Base-by-base conservation (phyloP, 2,797 vertebrate genomes). In the Helicolenus hilgendorfi region DNA sequence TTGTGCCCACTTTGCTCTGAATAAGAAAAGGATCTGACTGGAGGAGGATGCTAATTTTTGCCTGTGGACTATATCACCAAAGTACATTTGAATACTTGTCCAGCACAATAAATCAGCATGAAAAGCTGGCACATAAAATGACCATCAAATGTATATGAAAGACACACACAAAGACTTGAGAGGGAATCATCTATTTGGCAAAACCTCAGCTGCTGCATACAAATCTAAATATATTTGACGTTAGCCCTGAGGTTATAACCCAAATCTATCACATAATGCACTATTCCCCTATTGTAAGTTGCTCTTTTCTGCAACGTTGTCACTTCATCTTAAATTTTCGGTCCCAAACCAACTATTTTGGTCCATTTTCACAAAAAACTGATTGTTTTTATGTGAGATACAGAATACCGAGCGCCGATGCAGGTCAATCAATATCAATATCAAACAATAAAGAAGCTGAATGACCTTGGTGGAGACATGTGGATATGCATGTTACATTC, bases 401-500 rank as follows among this genome's bases (percentile, higher is more conserved):
- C n/a, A 49, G 13, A 85, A 67, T 36, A 15, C 11, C 29, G 71
- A n/a, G 24, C 33, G 4, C 56, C 27, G 77, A 11, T 53, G 11
- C 11, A 69, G 64, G 67, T 83, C 72, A 31, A 27, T 64, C 69
- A 14, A 11, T 18, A 53, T 86, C 84, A 58, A 58, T 79, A 75
- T 81, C 35, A 70, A n/a, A 83, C 68, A 49, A 29, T 65, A 22
- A 60, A 65, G 45, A n/a, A 85, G 65, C 62, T 55, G 60, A 78
- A 67, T 63, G 84, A 87, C 83, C 31, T 91, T 83, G 86, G 22
- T 74, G 41, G 20, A 60, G 86, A 87, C 73, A 59, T 36, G 56
- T 83, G 62, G 55, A 81, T 73, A 49, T 72, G 33, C 13, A 36
- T 67, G 62, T 27, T 13, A 72, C 81, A 84, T 81, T 81, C 49